Conservation (phyloP, 2,797 vertebrate species). For the Halcyon badia region DNA sequence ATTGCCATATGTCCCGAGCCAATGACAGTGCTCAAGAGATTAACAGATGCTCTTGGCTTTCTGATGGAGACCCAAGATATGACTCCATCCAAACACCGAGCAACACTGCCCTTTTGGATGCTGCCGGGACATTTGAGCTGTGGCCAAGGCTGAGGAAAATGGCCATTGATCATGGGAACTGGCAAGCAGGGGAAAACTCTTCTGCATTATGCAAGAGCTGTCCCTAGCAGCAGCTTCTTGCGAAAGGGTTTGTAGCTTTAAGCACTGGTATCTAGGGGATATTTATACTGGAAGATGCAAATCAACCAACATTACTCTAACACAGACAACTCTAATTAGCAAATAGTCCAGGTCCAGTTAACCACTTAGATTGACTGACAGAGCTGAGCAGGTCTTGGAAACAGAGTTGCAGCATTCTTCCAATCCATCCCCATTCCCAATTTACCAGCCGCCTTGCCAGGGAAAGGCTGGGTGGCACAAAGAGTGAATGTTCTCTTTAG, state of each 20-base stretch:
- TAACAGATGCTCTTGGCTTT: not conserved
- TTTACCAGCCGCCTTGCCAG: not conserved
- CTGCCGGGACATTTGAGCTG: not conserved
- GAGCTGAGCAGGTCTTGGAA: not conserved
- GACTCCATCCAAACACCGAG: not conserved
- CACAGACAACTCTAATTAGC: slow-evolving; percentile 18
- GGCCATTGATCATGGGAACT: not conserved
- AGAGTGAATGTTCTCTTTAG: not conserved
- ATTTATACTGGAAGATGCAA: not conserved
- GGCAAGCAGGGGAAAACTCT: not conserved
- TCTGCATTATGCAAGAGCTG: not conserved
- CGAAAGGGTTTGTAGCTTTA: not conserved
- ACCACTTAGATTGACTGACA: not conserved
- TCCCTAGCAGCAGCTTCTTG: not conserved
- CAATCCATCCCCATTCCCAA: not conserved
- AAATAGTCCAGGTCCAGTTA: not conserved
- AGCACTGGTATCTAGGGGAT: not conserved
- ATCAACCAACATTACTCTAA: not conserved
- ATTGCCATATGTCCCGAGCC: not conserved
- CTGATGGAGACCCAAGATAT: not conserved
- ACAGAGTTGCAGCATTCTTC: not conserved
- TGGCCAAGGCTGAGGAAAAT: not conserved
- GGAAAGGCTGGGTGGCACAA: not conserved
- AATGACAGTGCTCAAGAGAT: not conserved
- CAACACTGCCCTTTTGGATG: not conserved